A percentile compares a stretch with the other conserved stretches of the same genome.
Conservation (phyloP, 2,797 vertebrate genomes). For the Takifugu ocellatus region DNA sequence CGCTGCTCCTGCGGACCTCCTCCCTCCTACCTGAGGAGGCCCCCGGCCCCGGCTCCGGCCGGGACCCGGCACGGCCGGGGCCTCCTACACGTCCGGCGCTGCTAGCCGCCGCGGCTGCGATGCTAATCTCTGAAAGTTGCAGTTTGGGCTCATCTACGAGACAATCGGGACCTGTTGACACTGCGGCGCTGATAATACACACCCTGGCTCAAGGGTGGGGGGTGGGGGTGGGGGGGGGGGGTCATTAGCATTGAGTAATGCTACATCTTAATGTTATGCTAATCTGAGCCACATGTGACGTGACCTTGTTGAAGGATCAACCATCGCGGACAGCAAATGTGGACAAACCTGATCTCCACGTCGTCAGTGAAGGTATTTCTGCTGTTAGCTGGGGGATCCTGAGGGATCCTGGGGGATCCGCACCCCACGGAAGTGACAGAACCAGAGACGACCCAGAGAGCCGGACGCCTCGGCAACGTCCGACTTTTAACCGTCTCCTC, state of each 20-base stretch:
- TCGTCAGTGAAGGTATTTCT: too few species aligned
- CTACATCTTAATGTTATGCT: slow-evolving; percentile 52
- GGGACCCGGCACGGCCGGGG: too few species aligned
- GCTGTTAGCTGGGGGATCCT: too few species aligned
- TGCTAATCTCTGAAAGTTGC: slow-evolving; percentile 66
- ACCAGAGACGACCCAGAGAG: too few species aligned
- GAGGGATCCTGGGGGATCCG: too few species aligned
- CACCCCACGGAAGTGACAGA: too few species aligned
- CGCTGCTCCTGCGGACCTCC: slow-evolving; percentile 8
- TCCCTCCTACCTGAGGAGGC: slow-evolving; percentile 35
- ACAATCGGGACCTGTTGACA: slow-evolving; percentile 68
- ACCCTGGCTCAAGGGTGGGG: slow-evolving; percentile 38
- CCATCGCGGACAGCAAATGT: too few species aligned
- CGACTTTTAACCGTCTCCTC: too few species aligned
- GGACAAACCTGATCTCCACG: too few species aligned
- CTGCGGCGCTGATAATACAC: slow-evolving; percentile 49
- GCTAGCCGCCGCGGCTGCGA: slow-evolving; percentile 50
- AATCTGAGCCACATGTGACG: slow-evolving; percentile 25
- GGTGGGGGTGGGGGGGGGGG: slow-evolving; percentile 23
- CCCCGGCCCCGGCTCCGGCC: too few species aligned
- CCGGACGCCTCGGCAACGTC: too few species aligned
- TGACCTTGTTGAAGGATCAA: slow-evolving; percentile 21
- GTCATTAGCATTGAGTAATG: slow-evolving; percentile 71
- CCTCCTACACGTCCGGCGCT: neutral
- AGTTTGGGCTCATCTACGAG: slow-evolving; percentile 46